These are phyloP conservation scores for Mormyrus iriodes DNA, from an alignment of 2,113 vertebrate species.

Conservation along the genomic window DNA sequence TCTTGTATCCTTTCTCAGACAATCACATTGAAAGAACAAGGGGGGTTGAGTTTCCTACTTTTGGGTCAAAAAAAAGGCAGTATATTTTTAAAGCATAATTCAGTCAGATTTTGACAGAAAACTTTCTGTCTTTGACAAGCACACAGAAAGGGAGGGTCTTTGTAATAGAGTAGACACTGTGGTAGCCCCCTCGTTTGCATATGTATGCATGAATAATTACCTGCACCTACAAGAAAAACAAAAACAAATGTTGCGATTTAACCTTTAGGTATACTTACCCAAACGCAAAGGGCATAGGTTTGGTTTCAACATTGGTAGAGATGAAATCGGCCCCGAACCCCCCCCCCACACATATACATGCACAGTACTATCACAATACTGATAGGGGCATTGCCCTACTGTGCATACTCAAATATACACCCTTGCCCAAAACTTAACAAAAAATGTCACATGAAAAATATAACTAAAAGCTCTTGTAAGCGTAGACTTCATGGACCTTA, in stretches of 20 bases:
- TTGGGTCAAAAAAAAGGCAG: conserved; percentile 15
- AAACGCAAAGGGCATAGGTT: background rate
- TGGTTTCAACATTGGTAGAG: background rate
- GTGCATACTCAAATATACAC: background rate
- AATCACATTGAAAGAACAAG: conserved; percentile 27
- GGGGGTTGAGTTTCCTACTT: conserved; percentile 29
- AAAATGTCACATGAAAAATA: background rate
- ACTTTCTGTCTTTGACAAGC: conserved; percentile 29
- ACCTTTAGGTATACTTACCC: background rate
- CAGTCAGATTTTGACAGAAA: conserved; percentile 27
- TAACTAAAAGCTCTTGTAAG: background rate
- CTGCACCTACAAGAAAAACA: conserved; percentile 27
- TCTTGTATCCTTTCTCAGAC: conserved; percentile 14
- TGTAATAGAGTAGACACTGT: conserved; percentile 38
- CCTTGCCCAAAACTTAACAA: background rate
- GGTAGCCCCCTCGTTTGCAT: conserved; percentile 37
- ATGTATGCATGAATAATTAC: conserved; percentile 32
- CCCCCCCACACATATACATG: too few relatives aligned
- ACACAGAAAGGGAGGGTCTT: conserved; percentile 32
- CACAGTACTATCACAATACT: background rate
- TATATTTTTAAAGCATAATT: conserved; percentile 30
- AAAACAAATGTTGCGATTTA: conserved; percentile 37
- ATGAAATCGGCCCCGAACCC: background rate
- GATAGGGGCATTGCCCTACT: background rate
- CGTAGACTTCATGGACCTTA: background rate